Evolutionary conservation across 2,797 vertebrate species (phyloP).

Genomic region (Catharus ustulatus): DNA sequence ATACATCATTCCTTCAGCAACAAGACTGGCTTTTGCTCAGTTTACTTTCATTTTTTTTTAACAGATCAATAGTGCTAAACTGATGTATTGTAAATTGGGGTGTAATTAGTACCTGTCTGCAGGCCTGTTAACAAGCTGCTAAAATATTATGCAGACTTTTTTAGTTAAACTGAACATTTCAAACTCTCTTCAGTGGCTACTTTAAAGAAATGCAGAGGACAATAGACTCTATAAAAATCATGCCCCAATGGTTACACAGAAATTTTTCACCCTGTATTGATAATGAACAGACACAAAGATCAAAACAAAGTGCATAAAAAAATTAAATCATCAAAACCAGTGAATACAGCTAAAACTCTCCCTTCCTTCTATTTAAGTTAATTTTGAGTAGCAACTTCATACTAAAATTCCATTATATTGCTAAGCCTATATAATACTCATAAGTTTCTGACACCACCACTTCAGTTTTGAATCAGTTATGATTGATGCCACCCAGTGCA

Average conservation of each 20-base stretch:
- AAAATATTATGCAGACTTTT: conserved; percentile 23
- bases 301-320: neutral
- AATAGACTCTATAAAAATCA: neutral
- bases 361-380: neutral
- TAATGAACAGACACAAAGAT: neutral
- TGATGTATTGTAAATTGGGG: conserved; percentile 85
- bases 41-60: conserved; percentile 82
- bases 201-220: neutral
- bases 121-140: conserved; percentile 75
- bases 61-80: conserved; percentile 85
- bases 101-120: conserved; percentile 86
- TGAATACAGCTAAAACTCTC: neutral
- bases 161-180: neutral
- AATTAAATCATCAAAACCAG: neutral
- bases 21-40: conserved; percentile 79
- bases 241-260: neutral
- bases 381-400: neutral
- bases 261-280: neutral
- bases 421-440: neutral
- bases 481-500: neutral
- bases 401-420: neutral
- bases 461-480: neutral
- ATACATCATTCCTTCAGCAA: conserved; percentile 94
- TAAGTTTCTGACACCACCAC: neutral
- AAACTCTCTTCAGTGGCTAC: neutral